phyloP scores from a whole-genome alignment of 2,888 invertebrate species.

The Nomada ferruginata region DNA sequence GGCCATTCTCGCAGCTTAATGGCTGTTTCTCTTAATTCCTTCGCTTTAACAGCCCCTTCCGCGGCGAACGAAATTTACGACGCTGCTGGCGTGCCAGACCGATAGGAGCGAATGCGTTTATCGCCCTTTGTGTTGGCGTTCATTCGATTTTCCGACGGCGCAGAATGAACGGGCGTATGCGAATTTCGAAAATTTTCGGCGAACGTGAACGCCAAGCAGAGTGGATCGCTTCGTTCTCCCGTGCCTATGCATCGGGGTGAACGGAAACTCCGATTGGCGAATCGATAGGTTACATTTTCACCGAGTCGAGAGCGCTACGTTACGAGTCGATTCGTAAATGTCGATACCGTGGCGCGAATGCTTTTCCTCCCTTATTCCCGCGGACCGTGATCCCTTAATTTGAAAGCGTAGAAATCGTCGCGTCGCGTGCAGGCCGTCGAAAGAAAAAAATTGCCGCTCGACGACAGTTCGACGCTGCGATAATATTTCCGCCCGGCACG shows the following conservation, averaged over 20 bases:
- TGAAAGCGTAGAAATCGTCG: slow-evolving; percentile 37
- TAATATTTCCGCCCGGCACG: slow-evolving; percentile 69
- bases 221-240: slow-evolving; percentile 9
- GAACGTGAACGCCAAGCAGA: not conserved
- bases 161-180: not conserved
- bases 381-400: not conserved
- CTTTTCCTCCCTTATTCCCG: not conserved
- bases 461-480: slow-evolving; percentile 64
- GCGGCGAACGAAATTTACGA: slow-evolving; percentile 53
- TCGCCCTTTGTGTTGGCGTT: not conserved
- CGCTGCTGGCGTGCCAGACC: slow-evolving; percentile 14
- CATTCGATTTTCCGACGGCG: not conserved
- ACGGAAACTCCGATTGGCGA: not conserved
- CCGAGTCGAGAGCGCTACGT: not conserved
- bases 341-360: slow-evolving; percentile 21
- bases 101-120: slow-evolving; percentile 36
- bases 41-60: slow-evolving; percentile 61
- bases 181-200: slow-evolving; percentile 11
- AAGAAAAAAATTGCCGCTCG: slow-evolving; percentile 60
- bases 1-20: slow-evolving; percentile 58
- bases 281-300: not conserved
- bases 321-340: slow-evolving; percentile 38
- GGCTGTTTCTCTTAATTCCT: slow-evolving; percentile 64
- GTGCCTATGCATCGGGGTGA: slow-evolving; percentile 1
- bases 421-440: slow-evolving; percentile 57